Conservation (phyloP, 2,113 vertebrate species). For the Carassius gibelio region DNA sequence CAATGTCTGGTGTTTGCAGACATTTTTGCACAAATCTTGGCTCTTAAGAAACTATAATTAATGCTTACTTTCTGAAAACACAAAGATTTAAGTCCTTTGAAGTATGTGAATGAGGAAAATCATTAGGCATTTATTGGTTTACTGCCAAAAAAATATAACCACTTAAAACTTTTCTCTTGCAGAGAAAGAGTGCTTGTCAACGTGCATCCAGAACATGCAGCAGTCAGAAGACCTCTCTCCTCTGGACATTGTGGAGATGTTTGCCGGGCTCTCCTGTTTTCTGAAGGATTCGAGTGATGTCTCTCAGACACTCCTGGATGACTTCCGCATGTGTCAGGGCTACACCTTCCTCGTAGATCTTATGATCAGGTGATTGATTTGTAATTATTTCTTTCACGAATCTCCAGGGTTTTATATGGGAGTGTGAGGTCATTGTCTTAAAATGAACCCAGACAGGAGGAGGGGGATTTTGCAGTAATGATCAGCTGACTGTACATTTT, state of each 20-base stretch:
- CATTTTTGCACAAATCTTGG: neutral
- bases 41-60: neutral
- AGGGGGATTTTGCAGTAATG: neutral
- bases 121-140: neutral
- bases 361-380: slow-evolving; percentile 85
- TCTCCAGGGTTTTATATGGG: neutral
- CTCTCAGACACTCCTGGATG: slow-evolving; percentile 92
- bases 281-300: slow-evolving; percentile 98
- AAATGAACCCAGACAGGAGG: neutral
- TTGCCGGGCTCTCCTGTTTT: slow-evolving; percentile 95
- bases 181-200: slow-evolving; percentile 98
- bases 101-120: neutral
- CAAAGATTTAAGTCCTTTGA: neutral
- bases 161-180: slow-evolving; percentile 43
- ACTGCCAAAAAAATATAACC: neutral
- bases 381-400: neutral
- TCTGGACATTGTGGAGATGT: slow-evolving; percentile 98
- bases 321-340: slow-evolving; percentile 98
- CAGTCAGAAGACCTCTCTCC: slow-evolving; percentile 96
- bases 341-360: slow-evolving; percentile 96
- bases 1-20: neutral
- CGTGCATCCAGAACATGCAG: slow-evolving; percentile 98
- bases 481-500: neutral
- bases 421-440: neutral
- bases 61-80: too few relatives aligned